Base-by-base conservation (phyloP, 2,113 vertebrate species). In the Myxocyprinus asiaticus region DNA sequence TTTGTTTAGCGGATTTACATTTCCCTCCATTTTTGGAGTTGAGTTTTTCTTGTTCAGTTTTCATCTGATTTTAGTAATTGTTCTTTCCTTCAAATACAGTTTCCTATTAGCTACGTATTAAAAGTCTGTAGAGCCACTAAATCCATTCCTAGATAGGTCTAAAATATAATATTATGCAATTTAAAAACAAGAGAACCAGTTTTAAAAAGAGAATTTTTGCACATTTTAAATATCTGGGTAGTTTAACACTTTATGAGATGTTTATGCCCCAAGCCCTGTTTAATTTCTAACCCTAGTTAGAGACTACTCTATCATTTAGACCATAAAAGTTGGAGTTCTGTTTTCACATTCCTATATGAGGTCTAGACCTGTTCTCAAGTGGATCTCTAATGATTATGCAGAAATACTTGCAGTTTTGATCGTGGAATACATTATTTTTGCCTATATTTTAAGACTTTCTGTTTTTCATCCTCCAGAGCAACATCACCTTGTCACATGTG, bases 281-380 rank as follows among this genome's bases (percentile, higher is more conserved):
- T 7, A 2, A 50, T n/a, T 17, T 6, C 17, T 50, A 33, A 33
- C 22, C 22, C 22, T 33, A 3, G 3, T 33, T 33, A 33, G 22
- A 33, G 22, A 33, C 22, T 33, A 33, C 42, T 17, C 43, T 72
- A 9, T 45, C 43, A 47, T 74, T 74, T 62, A 10, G 11, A 74
- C 45, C 17, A 63, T 58, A 58, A 33, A 74, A 74, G 45, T 74
- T 17, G 9, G 11, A 44, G 44, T 59, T 74, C 22, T 3, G 7
- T 67, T 50, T 50, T 12, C 72, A 70, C 87, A 90, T 92, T 91
- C 87, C 83, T 87, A 9, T 78, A 59, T 90, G 87, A 87, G 84
- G 90, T 42, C 83, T 76, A 3, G 8, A 85, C 87, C 7, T 84
- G 90, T 70, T 78, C 48, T 50, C 68, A 63, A 58, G 22, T 6